phyloP scores from a whole-genome alignment of 2,888 invertebrate genomes.

The Trichopria drosophilae region DNA sequence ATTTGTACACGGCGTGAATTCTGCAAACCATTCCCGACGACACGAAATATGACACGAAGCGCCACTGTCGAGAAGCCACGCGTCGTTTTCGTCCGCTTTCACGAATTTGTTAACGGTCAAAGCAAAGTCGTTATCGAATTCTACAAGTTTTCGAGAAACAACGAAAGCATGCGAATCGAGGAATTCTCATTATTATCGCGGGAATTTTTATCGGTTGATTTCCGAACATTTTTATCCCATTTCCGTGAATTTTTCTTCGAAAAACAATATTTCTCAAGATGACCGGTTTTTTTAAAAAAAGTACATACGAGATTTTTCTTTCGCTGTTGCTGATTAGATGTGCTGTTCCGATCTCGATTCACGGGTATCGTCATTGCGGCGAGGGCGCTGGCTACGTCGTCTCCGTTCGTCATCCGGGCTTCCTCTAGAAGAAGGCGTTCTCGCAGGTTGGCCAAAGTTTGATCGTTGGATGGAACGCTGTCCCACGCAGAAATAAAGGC shows the following conservation, averaged over 20 bases:
- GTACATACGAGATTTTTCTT: background rate
- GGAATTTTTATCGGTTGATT: background rate
- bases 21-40: slow-evolving; percentile 7
- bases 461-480: too few relatives aligned
- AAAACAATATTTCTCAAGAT: slow-evolving; percentile 14
- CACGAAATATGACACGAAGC: too few relatives aligned
- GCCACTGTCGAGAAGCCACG: slow-evolving; percentile 23
- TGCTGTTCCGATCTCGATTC: background rate
- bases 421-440: slow-evolving; percentile 19
- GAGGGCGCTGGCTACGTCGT: too few relatives aligned
- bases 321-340: background rate
- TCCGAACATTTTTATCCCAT: background rate
- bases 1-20: background rate
- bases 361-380: too few relatives aligned
- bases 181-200: background rate
- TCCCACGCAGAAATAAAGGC: slow-evolving; percentile 20
- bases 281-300: slow-evolving; percentile 2
- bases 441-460: too few relatives aligned
- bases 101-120: too few relatives aligned
- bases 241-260: background rate
- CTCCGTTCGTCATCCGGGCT: too few relatives aligned
- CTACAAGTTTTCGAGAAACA: background rate
- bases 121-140: too few relatives aligned
- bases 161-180: background rate
- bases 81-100: too few relatives aligned